Base-by-base conservation (phyloP, 1,140 invertebrate species). In the Caligus rogercresseyi region DNA sequence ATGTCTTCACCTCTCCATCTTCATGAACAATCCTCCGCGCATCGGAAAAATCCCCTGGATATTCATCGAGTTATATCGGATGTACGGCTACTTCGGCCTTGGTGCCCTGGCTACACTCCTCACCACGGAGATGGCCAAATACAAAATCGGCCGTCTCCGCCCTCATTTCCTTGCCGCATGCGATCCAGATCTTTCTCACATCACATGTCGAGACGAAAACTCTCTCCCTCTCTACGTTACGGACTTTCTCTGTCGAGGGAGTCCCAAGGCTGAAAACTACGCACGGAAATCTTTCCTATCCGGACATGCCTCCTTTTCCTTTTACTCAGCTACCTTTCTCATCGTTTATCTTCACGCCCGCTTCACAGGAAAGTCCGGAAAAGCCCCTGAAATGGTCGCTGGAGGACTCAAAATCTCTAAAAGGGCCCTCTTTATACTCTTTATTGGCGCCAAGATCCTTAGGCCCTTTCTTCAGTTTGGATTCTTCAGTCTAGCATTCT, bases 111-210 rank as follows among this genome's bases (percentile, higher is more conserved):
- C n/a, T 25, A 21, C 18, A 21, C 26, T 55, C 15, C 31, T 63
- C 15, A 58, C 52, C 18, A 63, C 61, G 1, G 61, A 63, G 24
- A 55, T 63, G 18, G 61, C 61, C 14, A 80, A 79, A 69, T 79
- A 77, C 67, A 71, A 72, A 14, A 73, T 80, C 59, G 79, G 79
- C n/a, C 69, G 78, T 19, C 70, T 81, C 52, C 67, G 79, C 15
- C 79, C 79, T 3, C 78, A 81, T 67, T 81, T 81, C 67, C 67
- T 80, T 21, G 70, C 71, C 64, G 73, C 79, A 15, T 81, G 79
- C 66, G 65, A 73, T 21, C 78, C 78, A 16, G 67, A 72, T 66
- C 70, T 68, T 59, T 64, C 43, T 11, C 18, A 56, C 19, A 20
- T 18, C 14, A 14, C 25, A 1, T 63, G 61, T 13, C 14, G 65